A percentile compares a stretch with the other conserved stretches of the same genome.
Conservation (phyloP, 2,888 invertebrate species). For the Ichneumoninae sp. region DNA sequence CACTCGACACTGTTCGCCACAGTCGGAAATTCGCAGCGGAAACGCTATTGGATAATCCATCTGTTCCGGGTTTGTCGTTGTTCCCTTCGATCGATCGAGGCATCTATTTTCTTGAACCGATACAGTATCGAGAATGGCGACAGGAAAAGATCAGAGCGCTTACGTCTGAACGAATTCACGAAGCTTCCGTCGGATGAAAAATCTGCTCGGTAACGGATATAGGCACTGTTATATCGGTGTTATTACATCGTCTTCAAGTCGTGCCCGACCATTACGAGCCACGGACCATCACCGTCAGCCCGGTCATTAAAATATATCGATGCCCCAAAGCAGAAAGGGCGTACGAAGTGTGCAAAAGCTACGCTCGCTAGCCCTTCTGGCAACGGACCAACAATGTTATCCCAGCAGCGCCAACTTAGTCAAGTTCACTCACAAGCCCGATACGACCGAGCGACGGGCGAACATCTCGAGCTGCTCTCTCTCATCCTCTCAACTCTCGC, state of each 20-base stretch:
- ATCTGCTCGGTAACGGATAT: not conserved
- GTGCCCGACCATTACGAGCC: slow-evolving; percentile 23
- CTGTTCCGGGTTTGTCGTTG: slow-evolving; percentile 33
- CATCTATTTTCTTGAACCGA: slow-evolving; percentile 20
- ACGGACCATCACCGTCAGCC: not conserved
- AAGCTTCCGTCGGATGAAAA: not conserved
- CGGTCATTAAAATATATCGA: slow-evolving; percentile 47
- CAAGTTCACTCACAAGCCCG: not conserved
- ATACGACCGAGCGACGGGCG: not conserved
- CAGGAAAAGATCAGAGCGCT: slow-evolving; percentile 3
- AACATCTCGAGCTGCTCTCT: not conserved
- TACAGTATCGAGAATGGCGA: slow-evolving; percentile 33
- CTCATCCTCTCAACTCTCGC: slow-evolving; percentile 15
- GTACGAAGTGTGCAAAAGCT: not conserved
- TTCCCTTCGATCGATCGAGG: slow-evolving; percentile 42
- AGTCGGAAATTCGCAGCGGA: slow-evolving; percentile 17
- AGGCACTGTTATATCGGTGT: slow-evolving; percentile 5
- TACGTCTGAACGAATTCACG: not conserved
- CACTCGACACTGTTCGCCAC: slow-evolving; percentile 40
- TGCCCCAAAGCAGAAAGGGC: not conserved
- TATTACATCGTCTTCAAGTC: slow-evolving; percentile 34
- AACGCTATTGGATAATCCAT: slow-evolving; percentile 49
- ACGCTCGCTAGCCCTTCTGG: not conserved
- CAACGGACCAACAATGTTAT: slow-evolving; percentile 12
- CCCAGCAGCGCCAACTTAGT: slow-evolving; percentile 32